Base-by-base conservation (phyloP, 2,888 invertebrate genomes). In the Flexamia atlantica region DNA sequence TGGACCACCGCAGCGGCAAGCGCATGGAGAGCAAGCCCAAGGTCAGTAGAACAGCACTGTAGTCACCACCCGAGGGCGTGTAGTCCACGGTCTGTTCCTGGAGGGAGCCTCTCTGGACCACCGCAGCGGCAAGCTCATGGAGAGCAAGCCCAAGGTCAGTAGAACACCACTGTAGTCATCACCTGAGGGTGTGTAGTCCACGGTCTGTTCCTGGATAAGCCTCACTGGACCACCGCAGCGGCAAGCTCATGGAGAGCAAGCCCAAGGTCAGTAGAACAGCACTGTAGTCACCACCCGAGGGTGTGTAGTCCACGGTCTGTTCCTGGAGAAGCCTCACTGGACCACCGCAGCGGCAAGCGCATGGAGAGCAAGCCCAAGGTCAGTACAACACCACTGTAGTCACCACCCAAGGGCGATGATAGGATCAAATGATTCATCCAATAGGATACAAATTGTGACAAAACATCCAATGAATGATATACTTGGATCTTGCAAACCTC, bases 141-240 rank as follows among this genome's bases (percentile, higher is more conserved):
- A 99, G 91, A 97, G 98, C 74, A 97, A 96, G 90, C 93, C 98
- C 4, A 99, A 99, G 91, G 92, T 92, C 25, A 86, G 20, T 7
- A 9, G 36, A 9, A 36, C 4, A 36, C n/a, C n/a, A n/a, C n/a
- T n/a, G n/a, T n/a, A n/a, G n/a, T 95, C 97, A 0, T 98, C 98
- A 0, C 93, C 94, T 0, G 98, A 99, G 91, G 98, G 98, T 3
- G 97, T 97, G 17, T 97, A 97, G 96, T 97, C 0, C 93, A 97
- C 87, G 98, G 98, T 23, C 91, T 99, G 57, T 99, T 97, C 90
- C 92, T 99, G 50, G 99, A 99, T 99, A 97, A 90, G 97, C 97
- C 0, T 96, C 96, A 0, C 91, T 98, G 88, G 98, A 99, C 90
- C 92, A 97, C 82, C 95, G 96, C 89, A 93, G 95, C 7, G 96